Evolutionary conservation across 2,113 vertebrate genomes (phyloP).

Genomic region (Lepus americanus): DNA sequence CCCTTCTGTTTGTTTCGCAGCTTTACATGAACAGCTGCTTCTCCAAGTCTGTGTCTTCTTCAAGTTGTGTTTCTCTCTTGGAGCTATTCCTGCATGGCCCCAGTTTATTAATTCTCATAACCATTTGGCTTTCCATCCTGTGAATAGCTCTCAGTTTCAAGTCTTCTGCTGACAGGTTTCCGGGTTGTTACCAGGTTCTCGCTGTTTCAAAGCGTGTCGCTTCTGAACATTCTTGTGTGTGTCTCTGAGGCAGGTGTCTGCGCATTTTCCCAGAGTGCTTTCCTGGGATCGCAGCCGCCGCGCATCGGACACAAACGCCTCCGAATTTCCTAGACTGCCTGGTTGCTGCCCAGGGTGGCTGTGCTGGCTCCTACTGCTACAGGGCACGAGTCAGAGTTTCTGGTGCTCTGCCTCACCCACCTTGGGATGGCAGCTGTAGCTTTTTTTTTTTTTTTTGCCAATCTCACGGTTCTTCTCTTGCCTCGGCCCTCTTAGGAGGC

Average conservation of each 20-base stretch:
- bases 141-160: background rate
- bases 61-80: background rate
- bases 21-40: background rate
- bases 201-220: background rate
- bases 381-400: background rate
- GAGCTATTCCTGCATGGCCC: too few species aligned
- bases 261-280: background rate
- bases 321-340: background rate
- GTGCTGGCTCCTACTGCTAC: rapidly evolving
- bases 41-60: background rate
- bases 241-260: background rate
- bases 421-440: too few species aligned
- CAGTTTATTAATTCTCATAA: background rate
- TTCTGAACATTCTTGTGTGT: background rate
- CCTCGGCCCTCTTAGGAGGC: conserved; percentile 86
- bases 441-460: background rate
- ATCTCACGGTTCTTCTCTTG: background rate
- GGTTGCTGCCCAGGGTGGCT: background rate
- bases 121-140: background rate
- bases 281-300: background rate
- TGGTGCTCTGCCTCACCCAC: rapidly evolving
- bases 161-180: background rate
- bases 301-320: background rate
- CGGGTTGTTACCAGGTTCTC: background rate
- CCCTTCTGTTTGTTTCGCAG: background rate